A percentile compares a stretch with the other conserved stretches of the same genome.
phyloP scores from a whole-genome alignment of 2,797 vertebrate species.

The Bufotes viridis region DNA sequence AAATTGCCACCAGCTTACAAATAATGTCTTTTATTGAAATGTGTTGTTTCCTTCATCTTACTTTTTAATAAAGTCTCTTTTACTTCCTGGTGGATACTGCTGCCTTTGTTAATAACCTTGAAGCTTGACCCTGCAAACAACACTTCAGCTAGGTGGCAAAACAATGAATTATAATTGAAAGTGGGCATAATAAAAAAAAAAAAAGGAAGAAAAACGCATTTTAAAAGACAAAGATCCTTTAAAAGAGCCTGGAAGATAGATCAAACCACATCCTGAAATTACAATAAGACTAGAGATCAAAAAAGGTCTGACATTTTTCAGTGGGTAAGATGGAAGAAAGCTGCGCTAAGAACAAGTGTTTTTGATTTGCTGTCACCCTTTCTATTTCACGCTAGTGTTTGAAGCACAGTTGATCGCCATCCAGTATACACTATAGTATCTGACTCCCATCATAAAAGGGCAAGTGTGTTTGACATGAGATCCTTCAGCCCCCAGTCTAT shows the following conservation, averaged over 20 bases:
- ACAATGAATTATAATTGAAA: not conserved
- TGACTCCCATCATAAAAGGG: slow-evolving; percentile 7
- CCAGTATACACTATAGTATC: not conserved
- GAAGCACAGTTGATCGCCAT: not conserved
- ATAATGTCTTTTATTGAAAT: slow-evolving; percentile 4
- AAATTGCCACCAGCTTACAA: not conserved
- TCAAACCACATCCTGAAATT: slow-evolving; percentile 6
- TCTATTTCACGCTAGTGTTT: slow-evolving; percentile 4
- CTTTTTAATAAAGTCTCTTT: slow-evolving; percentile 16
- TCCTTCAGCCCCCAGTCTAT: not conserved
- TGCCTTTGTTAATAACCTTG: slow-evolving; percentile 33
- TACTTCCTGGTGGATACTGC: slow-evolving; percentile 18
- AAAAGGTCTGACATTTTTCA: slow-evolving; percentile 22
- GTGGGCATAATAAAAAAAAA: not conserved
- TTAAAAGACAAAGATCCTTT: not conserved
- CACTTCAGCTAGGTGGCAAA: slow-evolving; percentile 13
- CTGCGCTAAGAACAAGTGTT: not conserved
- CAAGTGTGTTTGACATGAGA: not conserved
- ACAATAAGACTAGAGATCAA: slow-evolving; percentile 14
- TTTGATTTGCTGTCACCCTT: slow-evolving; percentile 22
- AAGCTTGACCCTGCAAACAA: slow-evolving; percentile 10
- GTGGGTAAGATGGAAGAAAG: not conserved
- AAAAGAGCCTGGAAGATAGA: not conserved
- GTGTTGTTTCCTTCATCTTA: not conserved
- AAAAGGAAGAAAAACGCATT: not conserved